Percentiles rank a stretch among this genome's conserved stretches.
Conservation (phyloP, 2,888 invertebrate species). For the Polietes domitor region DNA sequence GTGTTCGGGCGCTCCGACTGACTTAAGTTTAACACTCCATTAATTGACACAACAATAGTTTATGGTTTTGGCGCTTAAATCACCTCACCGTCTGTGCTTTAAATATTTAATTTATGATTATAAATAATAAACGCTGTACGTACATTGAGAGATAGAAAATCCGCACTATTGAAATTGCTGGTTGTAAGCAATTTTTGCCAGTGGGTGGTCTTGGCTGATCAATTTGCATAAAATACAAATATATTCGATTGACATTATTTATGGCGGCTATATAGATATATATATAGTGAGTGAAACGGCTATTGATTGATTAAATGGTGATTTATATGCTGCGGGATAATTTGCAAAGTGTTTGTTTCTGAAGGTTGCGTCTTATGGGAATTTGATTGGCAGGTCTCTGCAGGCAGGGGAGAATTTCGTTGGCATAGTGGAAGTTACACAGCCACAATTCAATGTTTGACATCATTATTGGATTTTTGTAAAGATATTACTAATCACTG, state of each 20-base stretch:
- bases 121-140: constrained; percentile 7
- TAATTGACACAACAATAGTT: constrained; percentile 62
- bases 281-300: too few relatives aligned
- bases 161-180: background rate
- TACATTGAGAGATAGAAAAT: background rate
- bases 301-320: constrained; percentile 52
- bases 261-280: too few relatives aligned
- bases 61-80: constrained; percentile 66
- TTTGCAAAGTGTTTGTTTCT: background rate
- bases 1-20: background rate
- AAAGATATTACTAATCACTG: too few relatives aligned
- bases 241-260: background rate
- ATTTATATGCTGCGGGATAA: constrained; percentile 25
- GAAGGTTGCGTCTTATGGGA: constrained; percentile 25
- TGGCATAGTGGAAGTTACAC: too few relatives aligned
- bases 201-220: constrained; percentile 54
- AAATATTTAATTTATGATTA: constrained; percentile 60
- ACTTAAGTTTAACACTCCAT: constrained; percentile 41
- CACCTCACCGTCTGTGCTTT: constrained; percentile 58
- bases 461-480: too few relatives aligned
- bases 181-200: constrained; percentile 18
- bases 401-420: too few relatives aligned
- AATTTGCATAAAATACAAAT: constrained; percentile 48
- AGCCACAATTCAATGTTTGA: too few relatives aligned
- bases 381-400: background rate